A percentile compares a stretch with the other conserved stretches of the same genome.
Evolutionary conservation across 1,140 invertebrate species (phyloP).

Genomic region (Thalassaphorura encarpata): DNA sequence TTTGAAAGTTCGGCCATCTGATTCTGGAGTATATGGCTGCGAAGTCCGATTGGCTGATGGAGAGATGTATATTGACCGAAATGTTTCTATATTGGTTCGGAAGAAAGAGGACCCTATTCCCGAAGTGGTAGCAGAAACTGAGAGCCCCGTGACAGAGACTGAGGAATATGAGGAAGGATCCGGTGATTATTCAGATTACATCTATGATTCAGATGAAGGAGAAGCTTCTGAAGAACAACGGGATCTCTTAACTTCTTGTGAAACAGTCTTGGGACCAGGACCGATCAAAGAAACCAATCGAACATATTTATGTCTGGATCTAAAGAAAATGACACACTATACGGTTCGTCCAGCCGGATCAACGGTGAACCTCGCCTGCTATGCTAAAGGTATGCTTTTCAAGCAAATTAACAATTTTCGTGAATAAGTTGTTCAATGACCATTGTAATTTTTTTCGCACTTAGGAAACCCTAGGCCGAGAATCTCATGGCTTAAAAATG

Average conservation of each 20-base stretch:
- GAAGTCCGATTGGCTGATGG: neutral
- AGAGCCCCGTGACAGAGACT: neutral
- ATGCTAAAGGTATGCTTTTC: constrained; percentile 23
- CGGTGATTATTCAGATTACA: neutral
- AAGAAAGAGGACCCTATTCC: neutral
- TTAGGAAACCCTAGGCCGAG: constrained; percentile 65
- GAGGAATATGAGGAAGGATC: neutral
- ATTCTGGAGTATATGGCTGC: constrained; percentile 13
- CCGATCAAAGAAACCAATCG: neutral
- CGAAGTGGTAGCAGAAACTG: neutral
- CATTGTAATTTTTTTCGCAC: neutral
- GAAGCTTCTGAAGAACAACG: neutral
- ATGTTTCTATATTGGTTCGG: neutral
- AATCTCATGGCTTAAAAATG: constrained; percentile 69
- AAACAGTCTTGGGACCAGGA: neutral
- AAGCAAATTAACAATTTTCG: neutral
- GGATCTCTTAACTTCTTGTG: neutral
- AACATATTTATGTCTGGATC: constrained; percentile 25
- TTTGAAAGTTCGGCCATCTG: neutral
- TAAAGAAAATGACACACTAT: constrained; percentile 25
- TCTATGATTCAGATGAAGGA: constrained; percentile 8
- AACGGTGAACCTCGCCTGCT: constrained; percentile 20
- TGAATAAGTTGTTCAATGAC: neutral
- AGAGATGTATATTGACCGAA: neutral
- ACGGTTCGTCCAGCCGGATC: constrained; percentile 15